phyloP scores from a whole-genome alignment of 2,888 invertebrate species.

The Strigamia maritima region DNA sequence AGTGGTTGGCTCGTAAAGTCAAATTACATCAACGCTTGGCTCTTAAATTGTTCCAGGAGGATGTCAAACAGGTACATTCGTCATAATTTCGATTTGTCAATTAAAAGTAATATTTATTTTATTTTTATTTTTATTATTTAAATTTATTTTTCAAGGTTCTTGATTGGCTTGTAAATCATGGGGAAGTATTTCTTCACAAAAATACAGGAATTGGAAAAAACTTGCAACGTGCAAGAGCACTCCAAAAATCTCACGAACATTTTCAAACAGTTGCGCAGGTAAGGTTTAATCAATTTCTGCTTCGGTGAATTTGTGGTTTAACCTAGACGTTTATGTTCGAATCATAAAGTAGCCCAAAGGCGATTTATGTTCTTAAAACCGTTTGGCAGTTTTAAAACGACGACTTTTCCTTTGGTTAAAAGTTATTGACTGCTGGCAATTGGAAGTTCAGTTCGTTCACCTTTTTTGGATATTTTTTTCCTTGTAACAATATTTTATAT shows the following conservation, averaged over 20 bases:
- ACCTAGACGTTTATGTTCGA: slow-evolving; percentile 1
- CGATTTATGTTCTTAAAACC: neutral
- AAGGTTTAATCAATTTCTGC: slow-evolving; percentile 53
- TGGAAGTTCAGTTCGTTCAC: neutral
- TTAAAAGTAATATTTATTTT: slow-evolving; percentile 41
- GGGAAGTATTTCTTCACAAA: slow-evolving; percentile 92
- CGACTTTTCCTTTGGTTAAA: neutral
- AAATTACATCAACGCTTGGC: slow-evolving; percentile 92
- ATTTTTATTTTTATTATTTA: too few relatives aligned
- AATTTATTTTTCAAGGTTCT: slow-evolving; percentile 71
- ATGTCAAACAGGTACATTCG: slow-evolving; percentile 82
- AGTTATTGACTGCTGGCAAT: neutral
- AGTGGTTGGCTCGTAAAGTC: slow-evolving; percentile 92
- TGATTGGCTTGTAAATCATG: slow-evolving; percentile 96
- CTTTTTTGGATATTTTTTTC: neutral
- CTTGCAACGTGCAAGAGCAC: slow-evolving; percentile 88
- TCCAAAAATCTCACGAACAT: slow-evolving; percentile 97
- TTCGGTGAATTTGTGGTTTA: neutral
- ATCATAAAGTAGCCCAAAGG: neutral
- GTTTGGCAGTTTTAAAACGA: neutral
- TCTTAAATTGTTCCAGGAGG: slow-evolving; percentile 88
- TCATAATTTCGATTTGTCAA: neutral
- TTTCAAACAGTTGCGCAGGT: slow-evolving; percentile 98
- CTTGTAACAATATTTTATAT: neutral
- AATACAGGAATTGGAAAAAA: slow-evolving; percentile 96